Evolutionary conservation across 1,140 invertebrate genomes (phyloP), one percentile per base, ranked within the genome.

Genomic region (Pseudomyrmex gracilis): DNA sequence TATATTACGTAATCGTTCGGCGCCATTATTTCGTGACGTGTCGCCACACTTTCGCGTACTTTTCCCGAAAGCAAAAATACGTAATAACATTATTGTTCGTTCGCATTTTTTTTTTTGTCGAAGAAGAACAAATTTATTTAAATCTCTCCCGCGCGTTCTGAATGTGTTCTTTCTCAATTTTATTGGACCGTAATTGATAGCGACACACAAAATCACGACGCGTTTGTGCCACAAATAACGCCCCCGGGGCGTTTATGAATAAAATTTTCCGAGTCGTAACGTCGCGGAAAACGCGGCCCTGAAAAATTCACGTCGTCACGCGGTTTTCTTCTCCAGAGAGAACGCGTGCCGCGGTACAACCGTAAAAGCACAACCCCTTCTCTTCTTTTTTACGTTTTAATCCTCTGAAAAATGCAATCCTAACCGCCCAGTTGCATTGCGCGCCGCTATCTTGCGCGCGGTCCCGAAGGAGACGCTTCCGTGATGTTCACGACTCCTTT

Each of bases 231-330:
- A 13, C 20, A 15, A 47, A 17, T 12, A 47, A 47, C 7, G 43
- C 57, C 34, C 34, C 5, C 13, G 24, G 1, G 15, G 43, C 43
- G 43, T 60, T 34, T 60, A 71, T 71, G 55, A 60, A 80, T 80
- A 71, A 10, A 7, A 2, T 60, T 60, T 49, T 20, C 5, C 43
- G 2, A 58, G 64, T 66, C 34, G 63, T 49, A 47, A 34, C 45
- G 1, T 8, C n/a, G 63, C 74, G 74, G 5, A 24, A 17, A 20
- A 22, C 24, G 22, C 12, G 58, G 58, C 10, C n/a, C 24, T 80
- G 73, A 67, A 83, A 78, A 78, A 83, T 67, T 76, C 20, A 58
- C 43, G 43, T 45, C 13, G 22, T 12, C 20, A 24, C 49, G 43
- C 51, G 20, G 73, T 73, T 68, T 49, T 61, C 51, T 55, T 47